Evolutionary conservation across 2,113 vertebrate species (phyloP).

Genomic region (Saguinus midas): DNA sequence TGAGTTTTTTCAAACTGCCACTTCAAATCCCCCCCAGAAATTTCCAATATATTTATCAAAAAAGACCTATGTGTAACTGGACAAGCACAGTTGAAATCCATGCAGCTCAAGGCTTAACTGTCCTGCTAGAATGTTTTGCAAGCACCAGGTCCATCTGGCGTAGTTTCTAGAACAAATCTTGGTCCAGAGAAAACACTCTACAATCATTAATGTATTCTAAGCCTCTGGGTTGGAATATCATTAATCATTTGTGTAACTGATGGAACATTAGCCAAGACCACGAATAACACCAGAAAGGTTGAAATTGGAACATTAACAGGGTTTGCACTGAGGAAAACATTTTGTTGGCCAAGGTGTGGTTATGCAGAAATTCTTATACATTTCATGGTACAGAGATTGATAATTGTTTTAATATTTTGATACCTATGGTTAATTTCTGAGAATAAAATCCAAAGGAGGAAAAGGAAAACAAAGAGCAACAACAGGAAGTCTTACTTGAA

Average conservation of each 20-base stretch:
- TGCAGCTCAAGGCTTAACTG: neutral
- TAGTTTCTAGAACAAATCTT: neutral
- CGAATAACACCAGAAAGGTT: fast-evolving
- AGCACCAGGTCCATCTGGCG: neutral
- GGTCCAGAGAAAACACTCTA: neutral
- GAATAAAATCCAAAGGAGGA: neutral
- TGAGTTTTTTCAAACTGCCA: neutral
- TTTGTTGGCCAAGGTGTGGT: neutral
- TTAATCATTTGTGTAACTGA: neutral
- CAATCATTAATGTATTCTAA: neutral
- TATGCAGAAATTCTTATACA: neutral
- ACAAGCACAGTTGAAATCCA: neutral
- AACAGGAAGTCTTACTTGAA: neutral
- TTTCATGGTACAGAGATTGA: too few relatives aligned
- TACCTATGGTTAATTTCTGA: neutral
- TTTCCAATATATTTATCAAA: neutral
- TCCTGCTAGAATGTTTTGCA: neutral
- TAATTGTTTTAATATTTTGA: neutral
- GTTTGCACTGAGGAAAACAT: neutral
- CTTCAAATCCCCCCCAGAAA: neutral
- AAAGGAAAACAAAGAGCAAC: neutral
- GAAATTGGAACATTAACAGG: neutral
- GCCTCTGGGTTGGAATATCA: neutral
- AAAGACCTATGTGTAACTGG: neutral
- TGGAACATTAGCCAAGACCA: neutral